Evolutionary conservation across 2,113 vertebrate species (phyloP).

Genomic region (Eupsittula cactorum): DNA sequence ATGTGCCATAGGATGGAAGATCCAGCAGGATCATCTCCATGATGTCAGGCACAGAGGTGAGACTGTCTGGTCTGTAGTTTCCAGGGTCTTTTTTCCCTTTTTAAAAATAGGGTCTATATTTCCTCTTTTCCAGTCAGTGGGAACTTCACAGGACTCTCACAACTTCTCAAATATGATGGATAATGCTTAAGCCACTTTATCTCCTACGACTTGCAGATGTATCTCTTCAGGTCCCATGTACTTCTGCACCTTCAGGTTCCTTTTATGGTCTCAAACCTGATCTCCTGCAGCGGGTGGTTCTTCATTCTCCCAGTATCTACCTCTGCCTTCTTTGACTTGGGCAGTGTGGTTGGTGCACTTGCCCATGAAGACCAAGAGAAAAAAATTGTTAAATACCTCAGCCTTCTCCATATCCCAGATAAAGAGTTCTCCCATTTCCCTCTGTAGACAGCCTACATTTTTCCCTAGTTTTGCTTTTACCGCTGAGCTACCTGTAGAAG

Average conservation of each 20-base stretch:
- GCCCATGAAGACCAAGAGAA: neutral
- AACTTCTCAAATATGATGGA: neutral
- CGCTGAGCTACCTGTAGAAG: neutral
- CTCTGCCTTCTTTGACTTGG: neutral
- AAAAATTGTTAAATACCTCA: neutral
- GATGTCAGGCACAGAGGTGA: neutral
- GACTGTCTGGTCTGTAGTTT: neutral
- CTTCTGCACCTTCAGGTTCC: neutral
- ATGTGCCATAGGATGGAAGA: neutral
- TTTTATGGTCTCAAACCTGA: neutral
- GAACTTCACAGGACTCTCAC: neutral
- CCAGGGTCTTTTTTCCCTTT: neutral
- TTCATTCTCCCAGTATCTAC: neutral
- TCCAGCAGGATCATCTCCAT: neutral
- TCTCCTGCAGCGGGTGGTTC: neutral
- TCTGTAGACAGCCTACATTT: neutral
- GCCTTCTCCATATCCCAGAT: neutral
- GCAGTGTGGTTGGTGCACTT: neutral
- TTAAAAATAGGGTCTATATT: neutral
- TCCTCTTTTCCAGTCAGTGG: neutral
- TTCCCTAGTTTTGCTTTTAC: neutral
- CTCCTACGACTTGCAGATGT: neutral
- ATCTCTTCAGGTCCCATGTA: neutral
- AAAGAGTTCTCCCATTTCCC: neutral
- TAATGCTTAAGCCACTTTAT: neutral